Evolutionary conservation across 92 coral and sea anemone genomes (phyloP).

Genomic region (Porites cylindrica): DNA sequence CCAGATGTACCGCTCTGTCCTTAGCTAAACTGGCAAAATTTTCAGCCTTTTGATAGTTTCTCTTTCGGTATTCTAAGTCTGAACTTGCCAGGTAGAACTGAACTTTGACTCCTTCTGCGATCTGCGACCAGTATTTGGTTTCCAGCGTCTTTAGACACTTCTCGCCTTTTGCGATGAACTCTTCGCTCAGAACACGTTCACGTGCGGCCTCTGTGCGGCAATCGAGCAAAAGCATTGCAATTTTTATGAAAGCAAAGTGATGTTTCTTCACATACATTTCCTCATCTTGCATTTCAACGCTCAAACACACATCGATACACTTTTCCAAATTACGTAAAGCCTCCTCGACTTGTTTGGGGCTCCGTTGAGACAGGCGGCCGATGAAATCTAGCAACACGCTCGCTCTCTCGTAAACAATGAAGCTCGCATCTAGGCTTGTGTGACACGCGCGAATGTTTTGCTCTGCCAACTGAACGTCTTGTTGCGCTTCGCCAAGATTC

Average conservation of each 20-base stretch:
- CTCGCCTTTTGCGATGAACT: slow-evolving; percentile 57
- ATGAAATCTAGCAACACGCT: slow-evolving; percentile 72
- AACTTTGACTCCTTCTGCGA: slow-evolving; percentile 51
- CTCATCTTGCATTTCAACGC: slow-evolving; percentile 43
- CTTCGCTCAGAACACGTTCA: slow-evolving; percentile 55
- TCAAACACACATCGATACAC: slow-evolving; percentile 66
- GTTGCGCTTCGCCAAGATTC: slow-evolving; percentile 61
- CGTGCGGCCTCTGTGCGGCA: slow-evolving; percentile 81
- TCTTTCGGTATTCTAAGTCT: slow-evolving; percentile 64
- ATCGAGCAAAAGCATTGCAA: slow-evolving; percentile 73
- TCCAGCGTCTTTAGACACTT: slow-evolving; percentile 58
- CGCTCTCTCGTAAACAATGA: slow-evolving; percentile 71
- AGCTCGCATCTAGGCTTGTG: slow-evolving; percentile 62
- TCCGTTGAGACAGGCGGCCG: slow-evolving; percentile 31
- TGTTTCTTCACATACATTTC: slow-evolving; percentile 74
- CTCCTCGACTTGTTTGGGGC: not conserved
- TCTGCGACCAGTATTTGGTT: slow-evolving; percentile 58
- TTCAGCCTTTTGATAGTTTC: slow-evolving; percentile 54
- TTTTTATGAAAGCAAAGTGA: slow-evolving; percentile 80
- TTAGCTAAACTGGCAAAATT: slow-evolving; percentile 62
- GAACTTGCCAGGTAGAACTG: slow-evolving; percentile 68
- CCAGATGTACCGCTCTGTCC: slow-evolving; percentile 43
- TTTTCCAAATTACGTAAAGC: slow-evolving; percentile 51
- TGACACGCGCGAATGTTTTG: slow-evolving; percentile 40
- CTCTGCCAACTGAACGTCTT: slow-evolving; percentile 55